Conservation (phyloP, 2,113 vertebrate genomes). For the Oryzias woworae region DNA sequence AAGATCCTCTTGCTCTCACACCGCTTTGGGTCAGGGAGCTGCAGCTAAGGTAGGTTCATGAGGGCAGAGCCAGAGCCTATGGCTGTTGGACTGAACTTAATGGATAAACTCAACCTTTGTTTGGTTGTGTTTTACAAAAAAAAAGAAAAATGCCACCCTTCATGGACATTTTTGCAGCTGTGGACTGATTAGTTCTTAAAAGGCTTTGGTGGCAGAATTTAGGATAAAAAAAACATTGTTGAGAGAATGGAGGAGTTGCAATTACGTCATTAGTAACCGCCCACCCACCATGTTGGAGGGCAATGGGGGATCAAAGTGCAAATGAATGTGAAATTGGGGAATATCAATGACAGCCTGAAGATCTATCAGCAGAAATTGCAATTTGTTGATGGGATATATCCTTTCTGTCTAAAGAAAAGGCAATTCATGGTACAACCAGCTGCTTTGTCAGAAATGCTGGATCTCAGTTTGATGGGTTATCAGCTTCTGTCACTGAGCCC, state of each 20-base stretch:
- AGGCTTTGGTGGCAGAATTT: neutral
- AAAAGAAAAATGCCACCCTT: no score
- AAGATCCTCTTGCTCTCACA: conserved; percentile 73
- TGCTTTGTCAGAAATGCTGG: no score
- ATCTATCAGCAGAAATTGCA: no score
- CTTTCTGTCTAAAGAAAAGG: no score
- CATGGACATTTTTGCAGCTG: neutral
- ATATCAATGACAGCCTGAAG: no score
- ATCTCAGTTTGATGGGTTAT: no score
- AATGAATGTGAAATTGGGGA: no score
- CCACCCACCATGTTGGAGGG: no score
- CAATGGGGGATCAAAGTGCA: no score
- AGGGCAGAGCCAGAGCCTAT: neutral
- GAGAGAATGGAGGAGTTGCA: neutral
- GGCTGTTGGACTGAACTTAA: neutral
- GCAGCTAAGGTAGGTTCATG: conserved; percentile 81
- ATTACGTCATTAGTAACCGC: neutral
- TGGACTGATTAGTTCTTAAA: neutral
- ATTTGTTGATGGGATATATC: no score
- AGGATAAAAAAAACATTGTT: neutral
- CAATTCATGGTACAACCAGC: no score
- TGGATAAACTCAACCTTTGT: neutral
- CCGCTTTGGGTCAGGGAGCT: conserved; percentile 80
- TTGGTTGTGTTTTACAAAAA: neutral
- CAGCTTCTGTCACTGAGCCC: no score